These are phyloP conservation scores for Trinorchestia longiramus DNA, from an alignment of 1,140 invertebrate genomes.

Conservation along the genomic window DNA sequence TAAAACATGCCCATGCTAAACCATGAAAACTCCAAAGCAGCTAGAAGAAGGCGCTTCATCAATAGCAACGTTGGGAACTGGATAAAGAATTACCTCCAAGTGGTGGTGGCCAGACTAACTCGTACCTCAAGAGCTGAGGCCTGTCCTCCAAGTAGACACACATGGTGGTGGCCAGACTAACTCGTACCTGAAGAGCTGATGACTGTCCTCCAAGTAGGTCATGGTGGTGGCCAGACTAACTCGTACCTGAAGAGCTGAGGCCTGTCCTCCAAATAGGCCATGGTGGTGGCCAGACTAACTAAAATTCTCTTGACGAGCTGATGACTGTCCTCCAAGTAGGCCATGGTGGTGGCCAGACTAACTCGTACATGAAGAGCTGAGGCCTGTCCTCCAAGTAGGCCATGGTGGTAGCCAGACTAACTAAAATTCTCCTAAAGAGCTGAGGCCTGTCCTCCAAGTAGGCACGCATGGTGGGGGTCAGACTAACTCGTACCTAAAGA, in stretches of 20 bases:
- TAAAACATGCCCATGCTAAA: too few relatives aligned
- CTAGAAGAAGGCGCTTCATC: too few relatives aligned
- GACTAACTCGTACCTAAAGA: constrained; percentile 87
- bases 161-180: too few relatives aligned
- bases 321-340: constrained; percentile 88
- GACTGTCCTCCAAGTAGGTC: constrained; percentile 87
- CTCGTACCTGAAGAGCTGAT: constrained; percentile 91
- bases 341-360: constrained; percentile 83
- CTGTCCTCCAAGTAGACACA: too few relatives aligned
- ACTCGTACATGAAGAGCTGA: constrained; percentile 85
- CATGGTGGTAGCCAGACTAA: constrained; percentile 82
- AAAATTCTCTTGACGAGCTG: constrained; percentile 91
- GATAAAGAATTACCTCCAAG: too few relatives aligned
- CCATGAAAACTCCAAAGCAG: too few relatives aligned
- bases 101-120: too few relatives aligned
- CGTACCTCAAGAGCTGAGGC: too few relatives aligned
- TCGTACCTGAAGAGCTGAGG: constrained; percentile 89
- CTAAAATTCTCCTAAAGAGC: too few relatives aligned
- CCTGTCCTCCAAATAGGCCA: constrained; percentile 89
- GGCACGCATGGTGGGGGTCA: too few relatives aligned
- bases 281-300: constrained; percentile 83
- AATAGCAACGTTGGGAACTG: too few relatives aligned
- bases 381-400: constrained; percentile 82
- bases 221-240: constrained; percentile 82
- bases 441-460: too few relatives aligned